Evolutionary conservation across 2,888 invertebrate species (phyloP).

Genomic region (Torymus tubicola): DNA sequence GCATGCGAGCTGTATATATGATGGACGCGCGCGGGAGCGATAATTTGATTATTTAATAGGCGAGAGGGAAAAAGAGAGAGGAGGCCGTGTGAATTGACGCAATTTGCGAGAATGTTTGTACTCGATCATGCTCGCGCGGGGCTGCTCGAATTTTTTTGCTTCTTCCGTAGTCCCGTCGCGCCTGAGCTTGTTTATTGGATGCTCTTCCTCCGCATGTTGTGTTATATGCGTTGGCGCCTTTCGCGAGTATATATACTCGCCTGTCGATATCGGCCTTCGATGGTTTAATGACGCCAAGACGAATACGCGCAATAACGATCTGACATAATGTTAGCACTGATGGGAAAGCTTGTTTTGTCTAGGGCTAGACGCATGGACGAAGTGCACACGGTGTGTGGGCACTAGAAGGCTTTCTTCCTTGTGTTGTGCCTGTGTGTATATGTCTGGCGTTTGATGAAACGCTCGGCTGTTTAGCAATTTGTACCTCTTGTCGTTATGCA

Average conservation of each 20-base stretch:
- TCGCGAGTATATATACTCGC: background rate
- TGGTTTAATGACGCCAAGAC: slow-evolving; percentile 21
- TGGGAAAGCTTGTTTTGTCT: slow-evolving; percentile 10
- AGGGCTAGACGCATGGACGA: background rate
- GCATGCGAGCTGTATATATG: background rate
- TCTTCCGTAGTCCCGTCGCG: background rate
- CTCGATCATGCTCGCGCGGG: slow-evolving; percentile 27
- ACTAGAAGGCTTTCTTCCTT: too few species aligned
- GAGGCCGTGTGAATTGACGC: slow-evolving; percentile 37
- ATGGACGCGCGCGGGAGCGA: slow-evolving; percentile 4
- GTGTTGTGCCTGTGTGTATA: too few species aligned
- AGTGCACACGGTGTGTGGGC: too few species aligned
- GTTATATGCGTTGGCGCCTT: background rate
- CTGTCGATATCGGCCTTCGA: background rate
- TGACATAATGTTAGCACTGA: slow-evolving; percentile 23
- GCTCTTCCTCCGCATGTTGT: background rate
- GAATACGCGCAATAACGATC: slow-evolving; percentile 18
- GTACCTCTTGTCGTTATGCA: too few species aligned
- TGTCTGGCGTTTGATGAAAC: too few species aligned
- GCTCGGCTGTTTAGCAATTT: too few species aligned
- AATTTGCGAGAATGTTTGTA: slow-evolving; percentile 41
- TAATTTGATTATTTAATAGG: slow-evolving; percentile 40
- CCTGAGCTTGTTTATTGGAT: slow-evolving; percentile 21
- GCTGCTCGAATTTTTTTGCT: background rate
- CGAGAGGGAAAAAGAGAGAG: background rate